A percentile compares a stretch with the other conserved stretches of the same genome.
These are phyloP conservation scores for Drosophila eohydei DNA, from an alignment of 2,888 invertebrate species.

Conservation along the genomic window DNA sequence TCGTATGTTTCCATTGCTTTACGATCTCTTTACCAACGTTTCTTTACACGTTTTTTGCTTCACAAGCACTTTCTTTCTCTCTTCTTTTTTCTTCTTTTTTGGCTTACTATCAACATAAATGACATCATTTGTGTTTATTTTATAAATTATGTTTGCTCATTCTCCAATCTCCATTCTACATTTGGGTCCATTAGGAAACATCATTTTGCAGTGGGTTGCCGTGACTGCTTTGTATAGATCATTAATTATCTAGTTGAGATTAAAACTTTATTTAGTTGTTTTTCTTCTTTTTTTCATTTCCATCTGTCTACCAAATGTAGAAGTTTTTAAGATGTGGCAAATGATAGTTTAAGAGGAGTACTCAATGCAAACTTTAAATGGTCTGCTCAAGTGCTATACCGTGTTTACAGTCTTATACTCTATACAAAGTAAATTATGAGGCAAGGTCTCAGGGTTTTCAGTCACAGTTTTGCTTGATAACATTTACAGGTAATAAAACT, in stretches of 20 bases:
- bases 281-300: background rate
- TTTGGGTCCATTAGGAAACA: background rate
- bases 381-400: background rate
- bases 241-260: conserved; percentile 23
- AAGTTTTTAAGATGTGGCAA: background rate
- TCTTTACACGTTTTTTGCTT: conserved; percentile 14
- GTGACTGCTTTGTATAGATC: background rate
- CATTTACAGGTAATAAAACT: conserved; percentile 8
- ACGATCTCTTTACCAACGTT: background rate
- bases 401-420: background rate
- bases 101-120: conserved; percentile 19
- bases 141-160: conserved; percentile 15
- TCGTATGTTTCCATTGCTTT: background rate
- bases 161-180: conserved; percentile 14
- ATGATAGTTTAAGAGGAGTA: background rate
- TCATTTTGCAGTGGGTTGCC: conserved; percentile 3
- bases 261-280: background rate
- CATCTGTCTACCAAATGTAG: background rate
- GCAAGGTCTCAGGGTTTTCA: conserved; percentile 18
- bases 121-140: conserved; percentile 46
- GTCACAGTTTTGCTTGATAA: conserved; percentile 23
- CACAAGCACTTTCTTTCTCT: conserved; percentile 32
- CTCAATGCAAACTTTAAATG: background rate
- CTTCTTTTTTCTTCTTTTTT: background rate
- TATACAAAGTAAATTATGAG: conserved; percentile 26